Evolutionary conservation across 2,888 invertebrate species (phyloP).

Genomic region (Patella ulyssiponensis): DNA sequence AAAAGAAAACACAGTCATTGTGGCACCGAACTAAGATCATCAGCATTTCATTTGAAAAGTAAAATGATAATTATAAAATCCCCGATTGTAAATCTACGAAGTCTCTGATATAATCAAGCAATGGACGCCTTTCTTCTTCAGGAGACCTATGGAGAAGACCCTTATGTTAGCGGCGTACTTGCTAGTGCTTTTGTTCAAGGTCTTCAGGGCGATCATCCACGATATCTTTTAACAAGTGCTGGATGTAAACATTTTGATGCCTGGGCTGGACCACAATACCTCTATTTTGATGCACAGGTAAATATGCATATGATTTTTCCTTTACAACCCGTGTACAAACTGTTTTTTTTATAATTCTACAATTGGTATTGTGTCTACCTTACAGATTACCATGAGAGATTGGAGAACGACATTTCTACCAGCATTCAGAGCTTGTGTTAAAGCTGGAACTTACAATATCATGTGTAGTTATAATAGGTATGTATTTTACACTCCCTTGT

Average conservation of each 20-base stretch:
- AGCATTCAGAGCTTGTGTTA: slow-evolving; percentile 49
- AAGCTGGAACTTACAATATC: slow-evolving; percentile 49
- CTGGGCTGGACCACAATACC: slow-evolving; percentile 64
- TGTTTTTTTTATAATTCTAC: no score
- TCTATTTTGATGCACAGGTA: slow-evolving; percentile 33
- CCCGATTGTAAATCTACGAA: no score
- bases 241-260: slow-evolving; percentile 69
- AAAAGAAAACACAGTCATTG: no score
- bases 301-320: background rate
- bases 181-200: slow-evolving; percentile 57
- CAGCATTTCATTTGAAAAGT: no score
- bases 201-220: slow-evolving; percentile 58
- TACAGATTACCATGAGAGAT: slow-evolving; percentile 53
- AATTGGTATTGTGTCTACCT: no score
- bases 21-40: no score
- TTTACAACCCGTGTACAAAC: no score
- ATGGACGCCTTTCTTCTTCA: slow-evolving; percentile 23
- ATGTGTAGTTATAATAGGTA: slow-evolving; percentile 62
- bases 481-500: background rate
- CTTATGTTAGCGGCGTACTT: slow-evolving; percentile 57
- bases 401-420: slow-evolving; percentile 53
- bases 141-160: slow-evolving; percentile 70
- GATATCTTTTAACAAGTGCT: slow-evolving; percentile 61
- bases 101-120: no score
- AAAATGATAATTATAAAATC: no score